Evolutionary conservation across 35 echinoderm and acorn worm species (phyloP), one percentile per base, ranked within the genome.

Genomic region (Ophioderma brevispina): DNA sequence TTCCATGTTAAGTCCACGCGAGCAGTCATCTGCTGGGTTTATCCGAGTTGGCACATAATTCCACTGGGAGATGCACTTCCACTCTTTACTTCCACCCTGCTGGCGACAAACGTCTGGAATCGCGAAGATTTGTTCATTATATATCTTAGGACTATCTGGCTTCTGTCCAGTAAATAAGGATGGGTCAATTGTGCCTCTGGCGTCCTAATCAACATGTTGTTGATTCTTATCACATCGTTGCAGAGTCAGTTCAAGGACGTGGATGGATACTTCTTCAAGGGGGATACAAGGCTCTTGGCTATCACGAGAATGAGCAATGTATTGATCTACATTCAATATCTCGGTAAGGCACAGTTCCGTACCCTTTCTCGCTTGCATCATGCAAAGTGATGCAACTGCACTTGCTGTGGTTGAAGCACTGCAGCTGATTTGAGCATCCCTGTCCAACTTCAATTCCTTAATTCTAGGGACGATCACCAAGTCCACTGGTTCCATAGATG

Each of bases 51-150:
- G 46, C 3, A 94, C 92, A 84, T 94, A 81, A 25, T 82, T 78
- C 92, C 87, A 94, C 36, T 94, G 88, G 10, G n/a, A 31, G 2
- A 50, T 78, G 52, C 23, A n/a, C 31, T 87, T 90, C 8, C 64
- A 87, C 80, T 81, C 76, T 33, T 94, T 1, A 84, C 40, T 0
- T 36, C 38, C 28, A 94, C 76, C 31, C 79, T 50, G 33, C 89
- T 94, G 5, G 87, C 88, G 55, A 94, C 82, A 90, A 94, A 94
- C 33, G 87, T 94, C 28, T 90, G 77, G 50, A 90, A 94, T 14
- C 92, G 37, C 35, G 75, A 90, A 3, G 82, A 38, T 37, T 40
- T 28, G 43, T 90, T 89, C 13, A 37, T 41, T 35, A 94, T 94
- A 38, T 90, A 94, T 55, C 82, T 55, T 14, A 94, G 87, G 32